Evolutionary conservation across 1,140 invertebrate species (phyloP), one percentile per base, ranked within the genome.

Genomic region (Medauroidea extradentata): DNA sequence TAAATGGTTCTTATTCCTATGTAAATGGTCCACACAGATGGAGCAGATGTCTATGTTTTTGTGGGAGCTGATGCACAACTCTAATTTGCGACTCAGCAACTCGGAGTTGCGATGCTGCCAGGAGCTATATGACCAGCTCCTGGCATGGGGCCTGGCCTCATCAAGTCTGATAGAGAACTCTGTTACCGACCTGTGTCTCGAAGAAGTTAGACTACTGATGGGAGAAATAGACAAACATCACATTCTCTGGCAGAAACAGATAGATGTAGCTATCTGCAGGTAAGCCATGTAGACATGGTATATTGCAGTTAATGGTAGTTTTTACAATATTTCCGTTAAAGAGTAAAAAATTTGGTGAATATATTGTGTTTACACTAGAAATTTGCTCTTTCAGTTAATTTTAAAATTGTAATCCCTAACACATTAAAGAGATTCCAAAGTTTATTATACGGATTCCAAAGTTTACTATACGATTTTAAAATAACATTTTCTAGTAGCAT

Each of bases 11-110:
- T 39, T 39, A n/a, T n/a, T 39, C n/a, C 9, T 39, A n/a, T n/a
- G n/a, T n/a, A n/a, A n/a, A n/a, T n/a, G n/a, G 29, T 16, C 19
- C 56, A 61, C 62, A n/a, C 60, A 77, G 73, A 64, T 77, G 3
- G 79, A 80, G 59, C 76, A 79, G 59, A 78, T 76, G 19, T 78
- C 81, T 49, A 69, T 79, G 0, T 81, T 77, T 46, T 65, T 81
- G 5, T 79, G 75, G 77, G 78, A 81, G 48, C 63, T 82, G n/a
- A 11, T 51, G 27, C 16, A 29, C 42, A 57, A 23, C 18, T 34
- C 24, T 19, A 23, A 27, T 8, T 21, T 16, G 23, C 44, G 18
- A 29, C 74, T 78, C 71, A 71, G 73, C 1, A 73, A 75, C 57
- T 71, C 74, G 1, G 78, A 80, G 61, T 67, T 73, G 0, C 66